Base-by-base conservation (phyloP, 1,140 invertebrate species). In the Hycleus phaleratus region DNA sequence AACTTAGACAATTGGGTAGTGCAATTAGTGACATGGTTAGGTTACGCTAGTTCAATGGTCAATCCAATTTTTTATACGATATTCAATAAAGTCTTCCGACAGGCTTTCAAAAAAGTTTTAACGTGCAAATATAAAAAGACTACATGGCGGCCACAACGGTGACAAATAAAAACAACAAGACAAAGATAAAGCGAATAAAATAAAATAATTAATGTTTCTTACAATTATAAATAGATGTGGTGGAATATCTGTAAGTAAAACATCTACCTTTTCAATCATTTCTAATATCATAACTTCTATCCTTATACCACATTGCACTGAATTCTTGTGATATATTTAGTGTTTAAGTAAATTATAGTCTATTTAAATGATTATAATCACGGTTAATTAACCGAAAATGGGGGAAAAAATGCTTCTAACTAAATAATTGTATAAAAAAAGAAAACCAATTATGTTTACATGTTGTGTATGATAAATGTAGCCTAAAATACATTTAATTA, bases 11-110 rank as follows among this genome's bases (percentile, higher is more conserved):
- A 81, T 55, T 87, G 85, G 76, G 85, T 94, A 26, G 88, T 94
- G 66, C 86, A 92, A 69, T 82, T 91, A 45, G 87, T 90, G 18
- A 87, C 89, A 10, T 96, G 93, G 93, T 76, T 96, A 38, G 93
- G 93, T 40, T 96, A 95, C 73, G 86, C 90, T 32, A 93, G 90
- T 66, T 93, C 90, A 2, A 92, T 93, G 84, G 89, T 95, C 8
- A 96, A 96, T 76, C 92, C 92, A 0, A 90, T 94, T 60, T 93
- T 95, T 74, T 95, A 95, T 72, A 95, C 93, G 2, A 91, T 95
- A 58, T 95, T 96, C 75, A 96, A 96, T 75, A 91, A 92, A 71
- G 88, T 93, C 39, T 95, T 95, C 73, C 77, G 92, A 40, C 86
- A 93, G 68, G 89, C 92, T 0, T 96, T 96, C 73, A 88, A 91